phyloP scores from a whole-genome alignment of 2,797 vertebrate species.

The Peromyscus eremicus region DNA sequence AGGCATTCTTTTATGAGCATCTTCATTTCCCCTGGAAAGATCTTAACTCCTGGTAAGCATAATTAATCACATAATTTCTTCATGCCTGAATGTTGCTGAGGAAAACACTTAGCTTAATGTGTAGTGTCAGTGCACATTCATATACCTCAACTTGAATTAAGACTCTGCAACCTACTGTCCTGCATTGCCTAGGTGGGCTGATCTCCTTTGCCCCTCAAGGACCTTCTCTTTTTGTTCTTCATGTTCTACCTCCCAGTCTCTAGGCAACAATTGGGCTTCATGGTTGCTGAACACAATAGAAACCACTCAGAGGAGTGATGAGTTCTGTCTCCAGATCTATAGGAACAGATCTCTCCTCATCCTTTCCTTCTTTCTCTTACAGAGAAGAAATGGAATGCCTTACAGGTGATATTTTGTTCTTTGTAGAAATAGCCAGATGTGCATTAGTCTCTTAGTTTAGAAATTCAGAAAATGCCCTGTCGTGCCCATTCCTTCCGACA shows the following conservation, averaged over 20 bases:
- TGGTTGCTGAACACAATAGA: not conserved
- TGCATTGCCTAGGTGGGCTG: not conserved
- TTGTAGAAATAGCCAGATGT: not conserved
- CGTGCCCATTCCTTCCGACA: not conserved
- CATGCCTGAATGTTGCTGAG: not conserved
- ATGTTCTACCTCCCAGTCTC: not conserved
- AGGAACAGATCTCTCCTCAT: not conserved
- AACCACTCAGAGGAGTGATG: not conserved
- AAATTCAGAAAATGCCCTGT: constrained; percentile 7
- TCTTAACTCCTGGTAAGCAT: not conserved
- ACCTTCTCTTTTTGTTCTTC: not conserved
- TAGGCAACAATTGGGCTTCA: not conserved
- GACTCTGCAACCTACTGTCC: not conserved
- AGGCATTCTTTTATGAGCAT: not conserved
- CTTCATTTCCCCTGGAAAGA: not conserved
- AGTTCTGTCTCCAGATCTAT: not conserved
- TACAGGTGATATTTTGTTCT: not conserved
- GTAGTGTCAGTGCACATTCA: not conserved
- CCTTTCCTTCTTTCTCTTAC: not conserved
- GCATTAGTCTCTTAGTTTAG: not conserved
- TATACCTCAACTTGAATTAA: not conserved
- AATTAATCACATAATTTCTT: not conserved
- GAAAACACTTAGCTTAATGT: not conserved
- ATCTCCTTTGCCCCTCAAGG: not conserved
- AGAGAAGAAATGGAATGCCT: not conserved